Evolutionary conservation across 2,888 invertebrate genomes (phyloP), one percentile per base, ranked within the genome.

Genomic region (Epinotia brunnichana): DNA sequence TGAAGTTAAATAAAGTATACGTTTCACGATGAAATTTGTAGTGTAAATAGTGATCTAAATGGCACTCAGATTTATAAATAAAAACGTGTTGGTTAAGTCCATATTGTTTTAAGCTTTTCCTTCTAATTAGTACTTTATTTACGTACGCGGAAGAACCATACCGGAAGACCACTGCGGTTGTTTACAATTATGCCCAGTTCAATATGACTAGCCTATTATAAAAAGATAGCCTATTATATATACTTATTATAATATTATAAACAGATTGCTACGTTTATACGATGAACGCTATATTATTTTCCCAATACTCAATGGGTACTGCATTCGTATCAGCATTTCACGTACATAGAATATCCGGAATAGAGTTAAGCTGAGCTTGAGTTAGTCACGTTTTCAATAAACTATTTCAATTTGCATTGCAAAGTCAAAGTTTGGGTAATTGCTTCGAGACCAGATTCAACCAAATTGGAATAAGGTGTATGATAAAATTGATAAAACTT

Each of bases 1-100:
- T 74, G 74, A 70, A 77, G 75, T 64, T 74, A 73, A 75, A 73
- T 69, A 70, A 69, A 73, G 69, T 48, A 15, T 61, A 21, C 21
- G 1, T 24, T 24, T 24, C 21, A 24, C 21, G 21, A 24, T 24
- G 2, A 24, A 24, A 67, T 54, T 54, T 24, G 68, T 57, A 39
- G 56, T 57, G 11, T 24, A 24, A 54, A 53, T 17, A 35, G 17
- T 53, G 54, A 69, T 53, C 17, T 9, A 61, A 61, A 54, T 61
- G 39, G 19, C 11, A 15, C 21, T n/a, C 11, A 7, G 24, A n/a
- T 10, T 29, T 29, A 29, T 66, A 51, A 63, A 51, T 62, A 5
- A 13, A 13, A 19, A 17, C 7, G 19, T 53, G 17, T 51, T 51
- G 13, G 53, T 15, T 53, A 4, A 19, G 29, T 13, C 17, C 13